Conservation (phyloP, 2,797 vertebrate species). For the Myoxocephalus aenaeus region DNA sequence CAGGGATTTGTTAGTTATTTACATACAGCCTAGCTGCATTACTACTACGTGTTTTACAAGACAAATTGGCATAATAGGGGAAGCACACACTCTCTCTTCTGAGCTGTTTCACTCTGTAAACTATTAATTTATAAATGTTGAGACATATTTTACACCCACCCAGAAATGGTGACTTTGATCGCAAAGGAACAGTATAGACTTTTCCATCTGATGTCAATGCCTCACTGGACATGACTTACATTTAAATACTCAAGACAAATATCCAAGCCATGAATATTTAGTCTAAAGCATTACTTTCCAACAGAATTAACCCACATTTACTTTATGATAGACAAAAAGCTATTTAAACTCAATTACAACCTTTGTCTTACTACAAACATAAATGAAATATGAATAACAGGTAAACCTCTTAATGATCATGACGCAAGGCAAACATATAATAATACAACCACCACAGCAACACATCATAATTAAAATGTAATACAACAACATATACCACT, state of each 20-base stretch:
- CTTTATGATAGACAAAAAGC: not conserved
- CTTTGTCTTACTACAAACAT: not conserved
- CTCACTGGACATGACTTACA: not conserved
- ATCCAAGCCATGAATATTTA: not conserved
- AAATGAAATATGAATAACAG: not conserved
- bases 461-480: not conserved
- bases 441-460: not conserved
- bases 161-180: not conserved
- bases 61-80: slow-evolving; percentile 36
- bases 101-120: slow-evolving; percentile 1
- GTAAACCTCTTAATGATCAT: not conserved
- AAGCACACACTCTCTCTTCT: not conserved
- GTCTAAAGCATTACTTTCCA: not conserved
- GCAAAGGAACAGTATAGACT: not conserved
- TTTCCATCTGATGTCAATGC: not conserved
- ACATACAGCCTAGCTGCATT: not conserved
- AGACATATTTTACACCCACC: not conserved
- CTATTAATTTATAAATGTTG: not conserved
- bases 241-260: not conserved
- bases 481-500: not conserved
- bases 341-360: not conserved
- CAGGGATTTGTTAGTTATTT: slow-evolving; percentile 42
- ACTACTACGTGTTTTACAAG: slow-evolving; percentile 39
- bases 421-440: not conserved
- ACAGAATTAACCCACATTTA: not conserved